These are phyloP conservation scores for Gasteruption jaculator DNA, from an alignment of 2,888 invertebrate genomes.

Conservation along the genomic window DNA sequence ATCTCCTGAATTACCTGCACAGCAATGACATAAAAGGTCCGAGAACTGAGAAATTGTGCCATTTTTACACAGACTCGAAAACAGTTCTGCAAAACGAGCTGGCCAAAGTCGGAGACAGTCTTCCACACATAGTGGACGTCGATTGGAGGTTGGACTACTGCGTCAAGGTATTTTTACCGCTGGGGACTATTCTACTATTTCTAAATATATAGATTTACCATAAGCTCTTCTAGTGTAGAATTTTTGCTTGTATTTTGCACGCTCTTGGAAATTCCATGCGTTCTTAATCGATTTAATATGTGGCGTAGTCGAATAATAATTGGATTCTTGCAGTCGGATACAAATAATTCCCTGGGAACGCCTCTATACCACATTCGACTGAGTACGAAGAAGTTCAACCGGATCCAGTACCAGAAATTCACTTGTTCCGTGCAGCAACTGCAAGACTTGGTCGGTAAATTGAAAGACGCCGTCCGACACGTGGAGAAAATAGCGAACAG, in stretches of 20 bases:
- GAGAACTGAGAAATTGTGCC: constrained; percentile 36
- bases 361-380: constrained; percentile 36
- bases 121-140: constrained; percentile 44
- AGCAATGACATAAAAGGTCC: constrained; percentile 28
- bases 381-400: constrained; percentile 33
- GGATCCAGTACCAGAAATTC: constrained; percentile 55
- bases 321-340: constrained; percentile 32
- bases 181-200: constrained; percentile 5
- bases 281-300: too few relatives aligned
- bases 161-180: constrained; percentile 49
- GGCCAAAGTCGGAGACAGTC: constrained; percentile 37
- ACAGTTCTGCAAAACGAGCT: constrained; percentile 34
- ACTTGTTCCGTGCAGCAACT: constrained; percentile 62
- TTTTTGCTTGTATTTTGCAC: too few relatives aligned
- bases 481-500: constrained; percentile 55
- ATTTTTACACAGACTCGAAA: constrained; percentile 33
- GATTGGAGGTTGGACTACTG: constrained; percentile 49
- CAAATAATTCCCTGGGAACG: constrained; percentile 29
- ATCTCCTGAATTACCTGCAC: constrained; percentile 30
- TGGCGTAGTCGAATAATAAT: neutral
- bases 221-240: too few relatives aligned
- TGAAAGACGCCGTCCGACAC: constrained; percentile 63
- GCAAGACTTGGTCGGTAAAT: constrained; percentile 64
- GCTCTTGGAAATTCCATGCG: too few relatives aligned
- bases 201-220: neutral